These are phyloP conservation scores for Galagoides demidoff DNA, from an alignment of 2,797 vertebrate genomes.

Conservation along the genomic window DNA sequence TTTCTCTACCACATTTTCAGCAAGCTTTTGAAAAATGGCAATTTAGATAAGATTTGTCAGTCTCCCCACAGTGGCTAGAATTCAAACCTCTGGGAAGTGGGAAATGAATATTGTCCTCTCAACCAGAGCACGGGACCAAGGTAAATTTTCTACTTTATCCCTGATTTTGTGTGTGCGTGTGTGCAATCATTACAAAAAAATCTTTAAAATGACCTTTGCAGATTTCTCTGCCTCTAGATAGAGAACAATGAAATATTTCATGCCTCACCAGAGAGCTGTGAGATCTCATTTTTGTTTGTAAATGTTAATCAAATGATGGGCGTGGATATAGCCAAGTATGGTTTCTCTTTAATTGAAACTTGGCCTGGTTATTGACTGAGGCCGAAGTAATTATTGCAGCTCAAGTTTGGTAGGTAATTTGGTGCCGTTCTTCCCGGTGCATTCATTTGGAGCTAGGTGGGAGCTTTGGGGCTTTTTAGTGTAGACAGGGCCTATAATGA, in stretches of 20 bases:
- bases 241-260: slow-evolving; percentile 54
- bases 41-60: slow-evolving; percentile 65
- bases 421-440: slow-evolving; percentile 2
- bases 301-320: slow-evolving; percentile 66
- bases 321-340: background rate
- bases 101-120: slow-evolving; percentile 42
- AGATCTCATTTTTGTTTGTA: slow-evolving; percentile 61
- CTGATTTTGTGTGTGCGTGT: background rate
- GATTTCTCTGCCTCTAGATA: slow-evolving; percentile 17
- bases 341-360: slow-evolving; percentile 67
- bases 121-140: background rate
- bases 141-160: slow-evolving; percentile 44
- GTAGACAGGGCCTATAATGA: slow-evolving; percentile 55
- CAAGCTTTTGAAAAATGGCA: slow-evolving; percentile 61
- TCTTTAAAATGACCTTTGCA: slow-evolving; percentile 41
- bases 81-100: background rate
- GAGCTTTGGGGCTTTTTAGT: slow-evolving; percentile 15
- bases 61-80: slow-evolving; percentile 55
- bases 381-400: slow-evolving; percentile 17
- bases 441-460: slow-evolving; percentile 51
- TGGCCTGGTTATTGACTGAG: slow-evolving; percentile 34
- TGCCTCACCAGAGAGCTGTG: slow-evolving; percentile 14
- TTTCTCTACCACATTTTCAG: slow-evolving; percentile 30
- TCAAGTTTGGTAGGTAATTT: slow-evolving; percentile 16
- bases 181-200: slow-evolving; percentile 30